Base-by-base conservation (phyloP, 1,140 invertebrate species). In the Gonatopus flavifemur region DNA sequence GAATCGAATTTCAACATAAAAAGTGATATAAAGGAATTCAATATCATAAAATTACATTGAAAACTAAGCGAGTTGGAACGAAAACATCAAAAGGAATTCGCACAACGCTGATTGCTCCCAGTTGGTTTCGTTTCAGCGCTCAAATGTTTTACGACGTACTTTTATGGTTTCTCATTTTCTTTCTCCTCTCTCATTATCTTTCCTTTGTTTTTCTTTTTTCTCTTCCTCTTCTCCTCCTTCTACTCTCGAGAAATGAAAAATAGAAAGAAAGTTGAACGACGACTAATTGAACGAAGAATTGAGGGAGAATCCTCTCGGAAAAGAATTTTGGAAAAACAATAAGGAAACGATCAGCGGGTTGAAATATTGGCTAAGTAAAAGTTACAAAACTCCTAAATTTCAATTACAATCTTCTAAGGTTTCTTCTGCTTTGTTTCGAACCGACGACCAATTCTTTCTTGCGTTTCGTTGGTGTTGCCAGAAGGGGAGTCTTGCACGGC, bases 401-500 rank as follows among this genome's bases (percentile, higher is more conserved):
- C 19, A 4, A 18, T 56, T 49, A 61, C 22, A 78, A 57, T 45
- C 74, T 59, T 8, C 73, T 60, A 4, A 78, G 57, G 42, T 77
- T 78, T 19, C 72, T 60, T 30, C 76, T 77, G 55, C 73, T 77
- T 38, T 76, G 72, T 21, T 66, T 67, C 2, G 74, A 76, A 8
- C 74, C 73, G 19, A 70, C 64, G 22, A 75, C 42, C 5, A 71
- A 57, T 3, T 66, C 64, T 36, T 74, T 72, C 41, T 59, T 71
- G 22, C 64, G 62, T 46, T 78, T 78, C n/a, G 74, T 78, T 12
- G 76, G 76, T 2, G 76, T 77, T 9, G 72, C 73, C 9, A 76
- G 49, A 2, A 76, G 62, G 5, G 71, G 69, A 28, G 70, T 77
- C 38, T 73, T 75, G 44, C 76, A 78, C 0, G 74, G 52, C 3